A percentile compares a stretch with the other conserved stretches of the same genome.
Evolutionary conservation across 1,140 invertebrate species (phyloP).

Genomic region (Magallana angulata): DNA sequence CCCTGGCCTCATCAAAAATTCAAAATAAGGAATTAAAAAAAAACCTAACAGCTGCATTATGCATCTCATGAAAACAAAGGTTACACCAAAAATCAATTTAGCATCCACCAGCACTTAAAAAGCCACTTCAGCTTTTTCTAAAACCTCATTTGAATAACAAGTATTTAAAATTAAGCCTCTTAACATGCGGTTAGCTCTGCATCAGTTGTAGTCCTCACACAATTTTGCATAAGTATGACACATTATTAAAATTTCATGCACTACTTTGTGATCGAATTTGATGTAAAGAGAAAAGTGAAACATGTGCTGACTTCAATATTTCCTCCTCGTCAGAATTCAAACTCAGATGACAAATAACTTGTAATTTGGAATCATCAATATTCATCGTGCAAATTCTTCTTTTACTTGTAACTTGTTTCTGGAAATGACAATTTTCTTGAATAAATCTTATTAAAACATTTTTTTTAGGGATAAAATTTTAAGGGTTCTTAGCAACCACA

Average conservation of each 20-base stretch:
- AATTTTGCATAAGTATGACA: conserved; percentile 36
- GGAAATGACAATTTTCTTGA: too few species aligned
- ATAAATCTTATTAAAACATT: too few species aligned
- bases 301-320: conserved; percentile 16
- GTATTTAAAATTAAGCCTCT: conserved; percentile 23
- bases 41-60: conserved; percentile 17
- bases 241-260: conserved; percentile 31
- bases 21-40: conserved; percentile 23
- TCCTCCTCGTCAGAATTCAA: neutral
- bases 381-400: too few species aligned
- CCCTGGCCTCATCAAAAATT: conserved; percentile 7
- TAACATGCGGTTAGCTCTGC: neutral
- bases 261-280: conserved; percentile 2
- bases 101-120: neutral
- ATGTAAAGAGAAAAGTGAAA: conserved; percentile 16
- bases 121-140: conserved; percentile 5
- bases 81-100: conserved; percentile 33
- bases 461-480: too few species aligned
- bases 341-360: too few species aligned
- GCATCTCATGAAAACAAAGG: conserved; percentile 30
- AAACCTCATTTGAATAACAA: conserved; percentile 31
- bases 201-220: neutral
- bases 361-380: too few species aligned
- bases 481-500: too few species aligned
- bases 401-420: too few species aligned